Base-by-base conservation (phyloP, 2,797 vertebrate species). In the Odontamblyopus rebecca region DNA sequence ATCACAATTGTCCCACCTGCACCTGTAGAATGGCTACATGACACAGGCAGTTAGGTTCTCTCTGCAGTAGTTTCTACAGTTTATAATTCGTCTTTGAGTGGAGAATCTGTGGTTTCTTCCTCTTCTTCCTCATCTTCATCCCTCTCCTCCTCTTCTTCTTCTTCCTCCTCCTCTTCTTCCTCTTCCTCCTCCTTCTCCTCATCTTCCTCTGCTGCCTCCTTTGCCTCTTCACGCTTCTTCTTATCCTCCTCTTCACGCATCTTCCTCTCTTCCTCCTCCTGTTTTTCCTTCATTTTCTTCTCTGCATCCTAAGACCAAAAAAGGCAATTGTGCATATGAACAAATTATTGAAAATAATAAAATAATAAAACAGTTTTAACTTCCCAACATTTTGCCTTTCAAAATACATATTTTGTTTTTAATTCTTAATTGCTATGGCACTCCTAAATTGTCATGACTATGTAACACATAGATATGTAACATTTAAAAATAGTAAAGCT, bases 21-120 rank as follows among this genome's bases (percentile, higher is more conserved):
- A 67, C 79, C 82, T 76, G 73, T 27, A 38, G 63, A 74, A 48
- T 74, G 76, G 77, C 82, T 83, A 79, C 76, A 60, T 59, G 79
- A 84, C 78, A 80, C 75, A 74, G 61, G 80, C 82, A 82, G 82
- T 76, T 74, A 59, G 74, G 19, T 71, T 83, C 41, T 69, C 72
- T 73, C 77, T 61, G 69, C 74, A 82, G 65, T 71, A 85, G 86
- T 84, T 90, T 79, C 82, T 59, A 32, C 69, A 82, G 53, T 89
- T 94, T 94, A 95, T 84, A 95, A 90, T 88, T 96, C 93, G 69
- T 95, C 93, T 86, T 94, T 95, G 80, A 91, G 82, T 81, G 87
- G 91, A 88, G 89, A 86, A 89, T 93, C 86, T 69, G 85, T 92
- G 88, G 88, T 90, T 53, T 93, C 90, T 1, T 91, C 85, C 0